phyloP scores from a whole-genome alignment of 2,113 vertebrate genomes.

The Lampris incognitus region DNA sequence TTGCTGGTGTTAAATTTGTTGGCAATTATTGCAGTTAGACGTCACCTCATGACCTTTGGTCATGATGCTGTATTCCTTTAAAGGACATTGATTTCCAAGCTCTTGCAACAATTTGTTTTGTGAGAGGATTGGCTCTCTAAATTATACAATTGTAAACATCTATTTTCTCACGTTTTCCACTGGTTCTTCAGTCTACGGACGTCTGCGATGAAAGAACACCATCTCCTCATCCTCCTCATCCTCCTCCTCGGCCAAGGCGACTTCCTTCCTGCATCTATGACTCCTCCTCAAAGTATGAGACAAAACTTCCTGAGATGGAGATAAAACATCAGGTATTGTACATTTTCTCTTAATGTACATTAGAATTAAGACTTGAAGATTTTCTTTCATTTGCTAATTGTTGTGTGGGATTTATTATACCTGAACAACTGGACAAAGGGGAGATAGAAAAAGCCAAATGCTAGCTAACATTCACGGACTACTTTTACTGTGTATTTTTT shows the following conservation, averaged over 20 bases:
- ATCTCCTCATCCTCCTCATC: not conserved
- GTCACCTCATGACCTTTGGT: not conserved
- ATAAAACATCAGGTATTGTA: conserved; percentile 18
- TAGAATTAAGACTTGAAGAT: not conserved
- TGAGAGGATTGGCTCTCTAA: not conserved
- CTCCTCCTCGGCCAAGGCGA: not conserved
- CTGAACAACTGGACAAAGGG: too few species aligned
- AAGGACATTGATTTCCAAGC: not conserved
- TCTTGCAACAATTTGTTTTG: not conserved
- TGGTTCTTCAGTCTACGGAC: conserved; percentile 21
- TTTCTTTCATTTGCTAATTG: too few species aligned
- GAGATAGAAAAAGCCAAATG: too few species aligned
- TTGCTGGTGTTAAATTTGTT: not conserved
- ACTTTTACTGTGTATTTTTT: too few species aligned
- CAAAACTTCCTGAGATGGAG: rapidly evolving
- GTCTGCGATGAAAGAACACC: not conserved
- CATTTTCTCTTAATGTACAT: not conserved
- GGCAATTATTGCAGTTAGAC: not conserved
- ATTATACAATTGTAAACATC: not conserved
- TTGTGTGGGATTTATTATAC: too few species aligned
- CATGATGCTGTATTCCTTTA: not conserved
- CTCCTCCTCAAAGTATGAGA: not conserved
- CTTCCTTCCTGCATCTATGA: conserved; percentile 2
- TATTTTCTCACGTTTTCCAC: not conserved
- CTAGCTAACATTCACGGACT: too few species aligned